These are phyloP conservation scores for Dascyllus trimaculatus DNA, from an alignment of 2,113 vertebrate species.

Conservation along the genomic window DNA sequence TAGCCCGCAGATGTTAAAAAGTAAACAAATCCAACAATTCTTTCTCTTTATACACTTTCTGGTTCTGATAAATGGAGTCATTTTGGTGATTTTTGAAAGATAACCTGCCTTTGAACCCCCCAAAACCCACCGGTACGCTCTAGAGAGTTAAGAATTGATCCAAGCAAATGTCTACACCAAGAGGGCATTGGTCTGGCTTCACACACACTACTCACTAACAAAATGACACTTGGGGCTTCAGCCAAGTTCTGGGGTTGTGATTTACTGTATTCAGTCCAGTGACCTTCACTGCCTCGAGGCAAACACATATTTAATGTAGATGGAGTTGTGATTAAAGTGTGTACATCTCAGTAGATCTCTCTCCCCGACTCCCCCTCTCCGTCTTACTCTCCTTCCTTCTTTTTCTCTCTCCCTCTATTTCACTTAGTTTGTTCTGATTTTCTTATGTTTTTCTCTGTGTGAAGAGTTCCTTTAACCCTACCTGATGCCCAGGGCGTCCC, in stretches of 20 bases:
- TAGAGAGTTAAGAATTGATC: background rate
- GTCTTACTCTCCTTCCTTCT: background rate
- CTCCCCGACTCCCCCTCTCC: background rate
- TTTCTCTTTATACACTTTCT: too few species aligned
- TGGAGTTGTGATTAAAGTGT: slow-evolving; percentile 26
- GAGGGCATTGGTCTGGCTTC: background rate
- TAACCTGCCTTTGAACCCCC: too few species aligned
- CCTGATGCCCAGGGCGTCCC: background rate
- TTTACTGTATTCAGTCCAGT: slow-evolving; percentile 48
- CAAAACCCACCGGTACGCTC: too few species aligned
- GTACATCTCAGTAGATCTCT: slow-evolving; percentile 17
- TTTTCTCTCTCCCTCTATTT: slow-evolving; percentile 1
- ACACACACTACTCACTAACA: slow-evolving; percentile 31
- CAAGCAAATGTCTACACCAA: background rate
- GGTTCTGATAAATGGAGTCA: too few species aligned
- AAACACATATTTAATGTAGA: slow-evolving; percentile 28
- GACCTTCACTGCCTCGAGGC: slow-evolving; percentile 39
- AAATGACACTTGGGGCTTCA: slow-evolving; percentile 14
- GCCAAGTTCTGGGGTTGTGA: slow-evolving; percentile 14
- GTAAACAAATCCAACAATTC: too few species aligned
- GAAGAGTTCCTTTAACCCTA: background rate
- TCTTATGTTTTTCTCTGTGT: too few species aligned
- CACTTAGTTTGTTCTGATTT: background rate
- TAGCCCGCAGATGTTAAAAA: too few species aligned
- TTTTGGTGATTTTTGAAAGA: too few species aligned